Base-by-base conservation (phyloP, 2,888 invertebrate genomes). In the Tenthredo distinguenda region DNA sequence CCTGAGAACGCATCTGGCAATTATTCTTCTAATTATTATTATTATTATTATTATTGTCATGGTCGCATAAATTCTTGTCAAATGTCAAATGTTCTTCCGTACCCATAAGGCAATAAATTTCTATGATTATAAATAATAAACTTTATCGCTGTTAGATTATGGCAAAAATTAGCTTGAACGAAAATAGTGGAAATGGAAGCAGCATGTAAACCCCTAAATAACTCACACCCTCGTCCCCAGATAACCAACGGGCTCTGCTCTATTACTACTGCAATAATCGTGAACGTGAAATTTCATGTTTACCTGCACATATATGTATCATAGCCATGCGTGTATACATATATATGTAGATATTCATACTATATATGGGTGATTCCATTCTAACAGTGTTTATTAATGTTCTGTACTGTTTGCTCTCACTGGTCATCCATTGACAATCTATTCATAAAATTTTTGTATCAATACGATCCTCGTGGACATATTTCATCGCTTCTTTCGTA, bases 221-320 rank as follows among this genome's bases (percentile, higher is more conserved):
- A 58, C 21, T n/a, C 58, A n/a, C 21, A 18, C 58, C 58, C 58
- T 21, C 0, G 47, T 47, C 2, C 1, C 10, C 26, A 34, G 31
- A 31, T 34, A 68, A 34, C 68, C 18, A 34, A 18, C 62, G 26
- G 62, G 15, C 50, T 34, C 50, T 34, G 10, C 40, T 40, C 81
- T 55, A 62, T 21, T 26, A 40, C 37, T 62, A 21, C 37, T 40
- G 91, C 92, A 93, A 93, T 93, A 93, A 93, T 93, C 93, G 92
- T 93, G 92, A 92, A 93, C 92, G 92, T 93, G 91, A 92, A 93
- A 93, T 93, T 93, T 93, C 93, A 93, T 92, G 92, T 90, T 90
- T 90, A 86, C 90, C 43, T 72, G 18, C 18, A n/a, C n/a, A 50
- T 6, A 50, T 5, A 55, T 10, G 6, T 50, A 50, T 5, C 18